A percentile compares a stretch with the other conserved stretches of the same genome.
Conservation (phyloP, 2,113 vertebrate genomes). For the Castor canadensis region DNA sequence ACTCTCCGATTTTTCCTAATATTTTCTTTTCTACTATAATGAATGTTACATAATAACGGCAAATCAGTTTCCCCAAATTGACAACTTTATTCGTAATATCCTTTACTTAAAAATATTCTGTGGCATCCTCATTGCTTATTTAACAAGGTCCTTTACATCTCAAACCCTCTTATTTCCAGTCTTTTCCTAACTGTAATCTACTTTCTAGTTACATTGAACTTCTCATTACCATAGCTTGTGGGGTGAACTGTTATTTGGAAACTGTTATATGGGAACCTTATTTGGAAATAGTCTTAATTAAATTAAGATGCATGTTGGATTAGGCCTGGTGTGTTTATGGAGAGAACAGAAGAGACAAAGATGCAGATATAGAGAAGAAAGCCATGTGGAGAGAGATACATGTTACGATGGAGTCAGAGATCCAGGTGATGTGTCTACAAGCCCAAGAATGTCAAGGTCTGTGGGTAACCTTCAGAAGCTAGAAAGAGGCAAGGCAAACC, state of each 20-base stretch:
- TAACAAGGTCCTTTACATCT: background rate
- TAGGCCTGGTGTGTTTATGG: background rate
- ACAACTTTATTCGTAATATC: background rate
- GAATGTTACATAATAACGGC: background rate
- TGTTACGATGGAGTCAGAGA: background rate
- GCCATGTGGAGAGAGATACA: background rate
- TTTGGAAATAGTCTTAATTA: background rate
- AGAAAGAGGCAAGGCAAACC: background rate
- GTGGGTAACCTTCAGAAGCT: background rate
- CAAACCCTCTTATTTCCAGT: background rate
- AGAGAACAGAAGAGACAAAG: background rate
- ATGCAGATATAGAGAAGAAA: background rate
- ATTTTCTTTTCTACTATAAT: background rate
- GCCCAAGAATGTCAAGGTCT: background rate
- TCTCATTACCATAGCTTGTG: background rate
- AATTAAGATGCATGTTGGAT: background rate
- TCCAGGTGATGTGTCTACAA: background rate
- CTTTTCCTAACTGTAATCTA: background rate
- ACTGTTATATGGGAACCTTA: background rate
- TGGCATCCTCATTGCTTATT: background rate
- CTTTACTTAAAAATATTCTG: background rate
- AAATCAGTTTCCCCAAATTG: slow-evolving; percentile 1
- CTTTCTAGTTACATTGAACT: background rate
- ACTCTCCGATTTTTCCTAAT: background rate
- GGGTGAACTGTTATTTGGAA: background rate